These are phyloP conservation scores for Chrysolophus pictus DNA, from an alignment of 2,797 vertebrate species.

Conservation along the genomic window DNA sequence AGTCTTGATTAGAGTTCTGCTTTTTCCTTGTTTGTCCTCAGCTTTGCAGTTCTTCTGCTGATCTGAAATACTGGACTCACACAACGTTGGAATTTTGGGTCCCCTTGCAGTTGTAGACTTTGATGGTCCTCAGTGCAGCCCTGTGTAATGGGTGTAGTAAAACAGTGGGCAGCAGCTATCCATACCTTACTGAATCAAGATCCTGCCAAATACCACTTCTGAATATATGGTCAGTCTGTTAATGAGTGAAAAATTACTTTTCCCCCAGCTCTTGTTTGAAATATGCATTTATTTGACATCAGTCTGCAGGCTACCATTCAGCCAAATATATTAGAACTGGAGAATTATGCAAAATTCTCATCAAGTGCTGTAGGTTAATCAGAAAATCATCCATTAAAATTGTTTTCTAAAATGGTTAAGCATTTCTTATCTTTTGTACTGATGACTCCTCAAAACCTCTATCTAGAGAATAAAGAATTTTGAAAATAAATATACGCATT, in stretches of 20 bases:
- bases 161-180: conserved; percentile 5
- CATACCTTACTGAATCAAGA: conserved; percentile 22
- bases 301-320: background rate
- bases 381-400: background rate
- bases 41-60: background rate
- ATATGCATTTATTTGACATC: conserved; percentile 20
- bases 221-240: conserved; percentile 4
- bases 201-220: conserved; percentile 35
- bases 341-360: background rate
- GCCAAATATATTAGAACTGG: conserved; percentile 4
- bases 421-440: background rate
- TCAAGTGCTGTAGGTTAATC: conserved; percentile 4
- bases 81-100: conserved; percentile 1
- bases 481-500: background rate
- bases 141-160: background rate
- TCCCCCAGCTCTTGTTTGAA: conserved; percentile 35
- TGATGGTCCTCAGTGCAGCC: background rate
- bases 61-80: conserved; percentile 3
- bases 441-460: background rate
- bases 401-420: background rate
- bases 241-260: conserved; percentile 40
- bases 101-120: background rate
- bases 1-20: conserved; percentile 1
- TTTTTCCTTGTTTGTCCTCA: conserved; percentile 7
- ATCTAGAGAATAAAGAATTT: background rate